Base-by-base conservation (phyloP, 2,888 invertebrate species). In the Drosophila diplacantha region DNA sequence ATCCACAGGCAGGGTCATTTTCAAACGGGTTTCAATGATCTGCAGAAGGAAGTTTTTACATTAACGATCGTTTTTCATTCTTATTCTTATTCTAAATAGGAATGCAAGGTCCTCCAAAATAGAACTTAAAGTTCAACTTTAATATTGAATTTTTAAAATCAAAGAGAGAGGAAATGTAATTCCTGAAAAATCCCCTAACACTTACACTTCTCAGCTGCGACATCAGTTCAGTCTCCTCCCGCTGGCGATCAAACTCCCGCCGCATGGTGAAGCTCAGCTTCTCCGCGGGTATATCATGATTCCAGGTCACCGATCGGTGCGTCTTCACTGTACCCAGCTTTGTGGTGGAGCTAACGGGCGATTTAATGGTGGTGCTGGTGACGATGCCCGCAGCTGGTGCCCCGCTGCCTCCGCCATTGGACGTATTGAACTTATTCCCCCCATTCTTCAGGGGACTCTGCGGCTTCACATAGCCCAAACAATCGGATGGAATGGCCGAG, bases 231-330 rank as follows among this genome's bases (percentile, higher is more conserved):
- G 93, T 92, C 87, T 97, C 96, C 87, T 96, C 96, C 85, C 94
- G 93, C 83, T 96, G 95, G 81, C 95, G 94, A 86, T 97, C 96
- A 72, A 96, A 94, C 88, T 96, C 96, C 73, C 97, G 91, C 83
- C 96, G 92, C 93, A 97, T 96, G 0, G 97, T 97, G 87, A 96
- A 96, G 85, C 94, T 95, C 80, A 96, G 92, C 86, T 95, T 95
- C 73, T 94, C 94, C 0, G 91, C 89, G 38, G 92, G 89, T 70
- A 91, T 88, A 76, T 94, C 93, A 79, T 92, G 92, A 78, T 92
- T 93, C 94, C 94, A 95, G 75, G 92, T 91, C 77, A 93, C 92
- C 35, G 84, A 85, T 55, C 87, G 85, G 72, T 85, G 76, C 5
- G 81, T 69, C 64, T 87, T 87, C 32, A 81, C 80, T 24, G 84